Conservation (phyloP, 2,888 invertebrate species). For the Perdita meconis region DNA sequence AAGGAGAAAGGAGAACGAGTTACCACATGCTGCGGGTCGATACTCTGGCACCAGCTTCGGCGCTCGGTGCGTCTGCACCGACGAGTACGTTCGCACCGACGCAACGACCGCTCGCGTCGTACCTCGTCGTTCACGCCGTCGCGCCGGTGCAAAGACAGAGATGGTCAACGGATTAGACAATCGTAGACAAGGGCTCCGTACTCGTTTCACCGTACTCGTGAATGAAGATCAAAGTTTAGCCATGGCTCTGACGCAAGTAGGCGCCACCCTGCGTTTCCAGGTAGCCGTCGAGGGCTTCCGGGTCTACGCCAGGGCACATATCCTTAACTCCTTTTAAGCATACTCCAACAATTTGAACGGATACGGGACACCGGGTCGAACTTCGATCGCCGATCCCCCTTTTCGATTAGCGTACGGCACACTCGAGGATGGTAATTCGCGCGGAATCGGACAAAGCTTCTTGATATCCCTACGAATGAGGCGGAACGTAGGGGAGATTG, state of each 20-base stretch:
- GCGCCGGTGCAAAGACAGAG: slow-evolving; percentile 30
- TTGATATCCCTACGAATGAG: too few species aligned
- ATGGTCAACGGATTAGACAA: neutral
- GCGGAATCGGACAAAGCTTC: too few species aligned
- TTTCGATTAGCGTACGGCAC: too few species aligned
- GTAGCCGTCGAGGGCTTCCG: neutral
- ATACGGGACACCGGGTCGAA: neutral
- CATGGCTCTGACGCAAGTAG: slow-evolving; percentile 45
- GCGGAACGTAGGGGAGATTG: too few species aligned
- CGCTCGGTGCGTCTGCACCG: slow-evolving; percentile 69
- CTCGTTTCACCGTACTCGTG: slow-evolving; percentile 47
- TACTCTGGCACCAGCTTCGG: slow-evolving; percentile 76
- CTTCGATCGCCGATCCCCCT: neutral
- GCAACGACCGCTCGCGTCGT: too few species aligned
- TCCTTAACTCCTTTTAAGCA: neutral
- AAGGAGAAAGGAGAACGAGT: slow-evolving; percentile 65
- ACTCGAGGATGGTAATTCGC: too few species aligned
- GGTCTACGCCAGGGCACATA: too few species aligned
- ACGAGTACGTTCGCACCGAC: slow-evolving; percentile 72
- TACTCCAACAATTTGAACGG: neutral
- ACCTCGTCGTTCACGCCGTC: slow-evolving; percentile 35
- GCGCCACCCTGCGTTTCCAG: neutral
- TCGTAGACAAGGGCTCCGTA: slow-evolving; percentile 21
- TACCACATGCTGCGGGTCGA: slow-evolving; percentile 76
- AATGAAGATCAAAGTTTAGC: slow-evolving; percentile 63